Evolutionary conservation across 2,113 vertebrate genomes (phyloP).

Genomic region (Romanogobio albipinnatus): DNA sequence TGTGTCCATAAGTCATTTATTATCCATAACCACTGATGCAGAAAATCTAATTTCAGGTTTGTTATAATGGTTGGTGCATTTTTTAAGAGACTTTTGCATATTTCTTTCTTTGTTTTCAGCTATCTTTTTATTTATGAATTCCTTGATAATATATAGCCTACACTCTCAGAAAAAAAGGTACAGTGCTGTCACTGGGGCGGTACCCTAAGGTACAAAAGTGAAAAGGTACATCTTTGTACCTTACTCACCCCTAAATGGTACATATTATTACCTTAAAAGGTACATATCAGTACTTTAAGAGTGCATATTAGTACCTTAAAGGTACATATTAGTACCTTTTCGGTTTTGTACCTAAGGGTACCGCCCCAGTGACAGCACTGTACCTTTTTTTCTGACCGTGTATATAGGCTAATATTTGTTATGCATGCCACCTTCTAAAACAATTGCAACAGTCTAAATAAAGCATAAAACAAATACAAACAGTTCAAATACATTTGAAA

Average conservation of each 20-base stretch:
- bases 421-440: neutral
- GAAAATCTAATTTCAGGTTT: neutral
- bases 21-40: neutral
- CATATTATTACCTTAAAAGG: no score
- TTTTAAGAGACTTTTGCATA: neutral
- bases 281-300: no score
- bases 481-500: neutral
- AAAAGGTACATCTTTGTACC: no score
- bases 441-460: neutral
- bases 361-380: no score
- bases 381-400: no score
- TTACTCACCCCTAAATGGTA: no score
- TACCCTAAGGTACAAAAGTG: no score
- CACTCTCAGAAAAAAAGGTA: no score
- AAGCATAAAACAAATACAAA: neutral
- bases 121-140: neutral
- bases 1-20: neutral
- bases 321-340: no score
- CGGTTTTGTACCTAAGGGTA: no score
- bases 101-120: neutral
- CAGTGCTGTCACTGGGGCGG: no score
- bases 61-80: neutral
- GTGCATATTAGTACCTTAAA: no score
- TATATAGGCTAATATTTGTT: neutral
- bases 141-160: neutral